Conservation (phyloP, 2,888 invertebrate species). For the Andrena minutula region DNA sequence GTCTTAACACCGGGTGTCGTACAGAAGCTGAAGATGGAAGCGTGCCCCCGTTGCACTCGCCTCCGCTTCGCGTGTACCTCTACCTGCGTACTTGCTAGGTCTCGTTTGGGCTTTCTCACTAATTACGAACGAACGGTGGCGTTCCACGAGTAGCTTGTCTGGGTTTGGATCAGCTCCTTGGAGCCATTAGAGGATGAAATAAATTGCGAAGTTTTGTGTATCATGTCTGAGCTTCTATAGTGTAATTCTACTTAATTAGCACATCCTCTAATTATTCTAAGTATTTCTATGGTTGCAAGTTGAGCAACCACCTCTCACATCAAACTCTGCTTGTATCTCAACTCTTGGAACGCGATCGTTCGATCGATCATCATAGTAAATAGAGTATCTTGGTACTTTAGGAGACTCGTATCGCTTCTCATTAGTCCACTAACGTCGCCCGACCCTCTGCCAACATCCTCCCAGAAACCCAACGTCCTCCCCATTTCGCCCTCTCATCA, state of each 20-base stretch:
- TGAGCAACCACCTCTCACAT: not conserved
- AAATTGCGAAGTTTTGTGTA: too few relatives aligned
- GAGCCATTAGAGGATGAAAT: too few relatives aligned
- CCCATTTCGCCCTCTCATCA: constrained; percentile 11
- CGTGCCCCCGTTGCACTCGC: constrained; percentile 47
- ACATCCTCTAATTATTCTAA: too few relatives aligned
- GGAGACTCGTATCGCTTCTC: constrained; percentile 70
- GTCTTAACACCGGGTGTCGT: constrained; percentile 43
- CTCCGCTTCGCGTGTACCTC: constrained; percentile 74
- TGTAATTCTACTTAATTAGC: too few relatives aligned
- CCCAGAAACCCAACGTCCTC: not conserved
- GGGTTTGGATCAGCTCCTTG: too few relatives aligned
- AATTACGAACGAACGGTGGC: constrained; percentile 18
- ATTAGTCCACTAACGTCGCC: constrained; percentile 69
- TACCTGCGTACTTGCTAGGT: constrained; percentile 48
- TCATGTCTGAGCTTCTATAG: too few relatives aligned
- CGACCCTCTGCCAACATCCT: constrained; percentile 53
- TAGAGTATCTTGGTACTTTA: constrained; percentile 61
- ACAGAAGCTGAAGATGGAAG: constrained; percentile 22
- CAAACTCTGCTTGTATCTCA: not conserved
- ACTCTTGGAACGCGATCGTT: constrained; percentile 39
- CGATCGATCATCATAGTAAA: constrained; percentile 55
- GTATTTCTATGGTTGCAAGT: too few relatives aligned
- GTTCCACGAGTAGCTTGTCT: constrained; percentile 32
- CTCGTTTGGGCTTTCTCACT: constrained; percentile 39